Base-by-base conservation (phyloP, 2,888 invertebrate genomes). In the Tethea ocularis region DNA sequence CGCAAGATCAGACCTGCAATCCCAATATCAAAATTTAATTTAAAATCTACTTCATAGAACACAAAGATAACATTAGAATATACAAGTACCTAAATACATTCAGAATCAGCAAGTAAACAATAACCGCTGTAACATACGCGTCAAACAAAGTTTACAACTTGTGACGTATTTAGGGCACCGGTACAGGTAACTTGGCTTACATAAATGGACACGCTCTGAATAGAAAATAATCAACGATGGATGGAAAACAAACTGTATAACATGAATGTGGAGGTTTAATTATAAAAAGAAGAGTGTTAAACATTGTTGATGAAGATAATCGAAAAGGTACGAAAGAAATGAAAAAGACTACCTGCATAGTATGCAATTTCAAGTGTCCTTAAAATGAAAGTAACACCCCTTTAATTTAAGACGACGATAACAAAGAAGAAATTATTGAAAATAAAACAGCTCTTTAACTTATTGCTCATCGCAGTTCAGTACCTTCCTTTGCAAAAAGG, bases 131-230 rank as follows among this genome's bases (percentile, higher is more conserved):
- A 20, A 46, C 20, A 46, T 8, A 20, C 46, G 46, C 20, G 10
- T 46, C 20, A 17, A 20, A 46, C 17, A 1, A n/a, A 20, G 46
- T 46, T 46, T 17, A 3, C 38, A n/a, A 38, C n/a, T 46, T 46
- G 7, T 20, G 46, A 46, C 46, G 46, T 46, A 46, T 46, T 46
- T 20, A 46, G 46, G 46, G 10, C 46, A 46, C 20, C n/a, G 20
- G 20, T 7, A 20, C 46, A 20, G 46, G 46, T 46, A 46, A 10
- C 46, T n/a, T 10, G 46, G 46, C 10, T 46, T 20, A 10, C 46
- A 46, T 46, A 46, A 46, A 41, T 41, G 46, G 20, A 46, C 46
- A 20, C 10, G 46, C 46, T 46, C 46, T 46, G 46, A 46, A 46
- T 46, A 15, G 41, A 41, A 17, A 41, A 41, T 41, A 41, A 41